A percentile compares a stretch with the other conserved stretches of the same genome.
Conservation (phyloP, 2,888 invertebrate species). For the Tortrix viridana region DNA sequence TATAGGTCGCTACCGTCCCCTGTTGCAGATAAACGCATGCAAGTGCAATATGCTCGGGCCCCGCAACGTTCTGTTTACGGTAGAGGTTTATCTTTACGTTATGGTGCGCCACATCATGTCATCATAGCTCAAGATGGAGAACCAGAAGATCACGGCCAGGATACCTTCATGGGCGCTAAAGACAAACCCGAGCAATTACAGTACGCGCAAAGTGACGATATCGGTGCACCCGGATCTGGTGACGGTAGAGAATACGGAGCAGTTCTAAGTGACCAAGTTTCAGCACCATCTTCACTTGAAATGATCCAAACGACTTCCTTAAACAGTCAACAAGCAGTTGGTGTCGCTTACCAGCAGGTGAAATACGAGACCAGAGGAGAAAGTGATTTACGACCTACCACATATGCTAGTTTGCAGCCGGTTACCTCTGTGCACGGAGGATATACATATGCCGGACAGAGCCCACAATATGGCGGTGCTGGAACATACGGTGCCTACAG, state of each 20-base stretch:
- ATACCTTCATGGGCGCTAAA: slow-evolving; percentile 63
- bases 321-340: slow-evolving; percentile 70
- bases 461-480: slow-evolving; percentile 62
- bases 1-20: slow-evolving; percentile 61
- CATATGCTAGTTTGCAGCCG: slow-evolving; percentile 87
- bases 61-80: slow-evolving; percentile 54
- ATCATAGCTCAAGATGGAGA: slow-evolving; percentile 66
- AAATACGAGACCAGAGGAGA: slow-evolving; percentile 77
- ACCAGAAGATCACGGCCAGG: slow-evolving; percentile 58
- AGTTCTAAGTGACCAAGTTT: slow-evolving; percentile 59
- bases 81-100: slow-evolving; percentile 64
- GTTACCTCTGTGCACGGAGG: slow-evolving; percentile 81
- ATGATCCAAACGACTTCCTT: slow-evolving; percentile 72
- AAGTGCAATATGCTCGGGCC: slow-evolving; percentile 53
- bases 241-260: slow-evolving; percentile 66
- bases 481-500: slow-evolving; percentile 51
- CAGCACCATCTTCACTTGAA: slow-evolving; percentile 61
- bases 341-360: slow-evolving; percentile 73
- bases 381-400: slow-evolving; percentile 69
- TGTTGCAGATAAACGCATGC: slow-evolving; percentile 53
- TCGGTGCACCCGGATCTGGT: slow-evolving; percentile 46
- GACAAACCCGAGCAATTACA: slow-evolving; percentile 59
- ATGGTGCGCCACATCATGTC: slow-evolving; percentile 68
- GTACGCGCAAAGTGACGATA: slow-evolving; percentile 56
- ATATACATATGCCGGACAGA: slow-evolving; percentile 66